These are phyloP conservation scores for Caenorhabditis remanei DNA, from an alignment of 1,140 invertebrate species.

Conservation along the genomic window DNA sequence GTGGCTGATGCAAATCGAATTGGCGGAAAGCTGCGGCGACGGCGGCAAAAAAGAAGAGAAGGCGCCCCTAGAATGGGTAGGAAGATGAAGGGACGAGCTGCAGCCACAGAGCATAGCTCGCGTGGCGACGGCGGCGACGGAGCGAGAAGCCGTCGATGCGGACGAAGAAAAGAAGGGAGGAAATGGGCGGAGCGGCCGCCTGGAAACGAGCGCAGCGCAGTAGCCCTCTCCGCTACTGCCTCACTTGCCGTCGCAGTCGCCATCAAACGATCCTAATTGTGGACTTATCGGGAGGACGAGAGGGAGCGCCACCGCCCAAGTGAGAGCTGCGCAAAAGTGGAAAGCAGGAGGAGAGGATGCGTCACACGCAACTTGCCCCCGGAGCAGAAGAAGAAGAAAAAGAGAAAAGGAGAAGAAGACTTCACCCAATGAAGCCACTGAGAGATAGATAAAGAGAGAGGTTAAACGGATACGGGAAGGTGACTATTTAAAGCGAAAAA, in stretches of 20 bases:
- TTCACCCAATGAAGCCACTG: conserved; percentile 45
- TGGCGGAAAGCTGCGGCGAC: conserved; percentile 19
- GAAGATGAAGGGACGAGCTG: conserved; percentile 44
- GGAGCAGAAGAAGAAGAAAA: conserved; percentile 2
- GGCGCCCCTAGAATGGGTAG: neutral
- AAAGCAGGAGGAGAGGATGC: conserved; percentile 34
- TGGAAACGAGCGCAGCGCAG: conserved; percentile 38
- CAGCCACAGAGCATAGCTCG: conserved; percentile 20
- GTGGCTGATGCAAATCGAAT: conserved; percentile 47
- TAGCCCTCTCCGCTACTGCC: conserved; percentile 23
- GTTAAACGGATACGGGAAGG: conserved; percentile 53
- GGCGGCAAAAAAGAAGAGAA: conserved; percentile 36
- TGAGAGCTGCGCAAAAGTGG: conserved; percentile 48
- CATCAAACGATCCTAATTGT: conserved; percentile 56
- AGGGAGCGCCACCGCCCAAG: conserved; percentile 16
- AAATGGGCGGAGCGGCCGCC: conserved; percentile 50
- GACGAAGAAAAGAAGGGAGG: conserved; percentile 37
- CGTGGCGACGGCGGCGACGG: conserved; percentile 51
- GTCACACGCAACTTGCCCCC: conserved; percentile 33
- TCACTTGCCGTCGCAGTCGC: conserved; percentile 40
- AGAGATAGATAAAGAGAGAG: conserved; percentile 57
- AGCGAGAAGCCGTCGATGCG: conserved; percentile 52
- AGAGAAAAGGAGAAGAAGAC: conserved; percentile 49
- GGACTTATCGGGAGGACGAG: conserved; percentile 54
- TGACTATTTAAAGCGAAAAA: conserved; percentile 23